Conservation (phyloP, 2,797 vertebrate genomes). For the Smutsia temminckii region DNA sequence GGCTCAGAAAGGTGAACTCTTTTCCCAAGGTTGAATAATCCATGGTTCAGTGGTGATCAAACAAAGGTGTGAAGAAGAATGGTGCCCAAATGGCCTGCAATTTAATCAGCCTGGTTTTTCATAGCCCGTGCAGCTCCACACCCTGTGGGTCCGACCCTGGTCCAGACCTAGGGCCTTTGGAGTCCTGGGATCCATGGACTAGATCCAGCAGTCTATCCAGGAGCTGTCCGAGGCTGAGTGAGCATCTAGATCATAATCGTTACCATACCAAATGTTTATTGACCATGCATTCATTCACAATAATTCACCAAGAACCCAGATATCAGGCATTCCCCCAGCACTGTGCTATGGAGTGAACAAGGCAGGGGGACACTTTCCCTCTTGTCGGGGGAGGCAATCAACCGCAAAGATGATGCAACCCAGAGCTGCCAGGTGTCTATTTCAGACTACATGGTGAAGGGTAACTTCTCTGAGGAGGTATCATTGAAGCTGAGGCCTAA, state of each 20-base stretch:
- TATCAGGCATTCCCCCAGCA: not conserved
- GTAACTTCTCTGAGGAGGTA: not conserved
- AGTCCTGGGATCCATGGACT: not conserved
- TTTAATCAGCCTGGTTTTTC: not conserved
- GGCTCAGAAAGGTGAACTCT: not conserved
- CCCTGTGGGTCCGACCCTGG: not conserved
- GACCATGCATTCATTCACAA: not conserved
- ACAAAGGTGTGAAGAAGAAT: not conserved
- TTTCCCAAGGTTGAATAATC: not conserved
- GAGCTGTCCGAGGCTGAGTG: not conserved
- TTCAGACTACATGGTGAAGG: not conserved
- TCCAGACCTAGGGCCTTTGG: not conserved
- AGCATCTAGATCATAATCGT: not conserved
- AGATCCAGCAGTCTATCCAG: not conserved
- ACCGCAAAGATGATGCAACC: not conserved
- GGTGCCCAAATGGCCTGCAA: not conserved
- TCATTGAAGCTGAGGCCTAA: not conserved
- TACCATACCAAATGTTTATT: fast-evolving
- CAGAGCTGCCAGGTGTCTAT: not conserved
- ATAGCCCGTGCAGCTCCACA: not conserved
- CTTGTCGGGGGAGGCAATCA: not conserved
- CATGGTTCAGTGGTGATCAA: not conserved
- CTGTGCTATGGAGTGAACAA: not conserved
- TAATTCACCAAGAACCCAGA: not conserved
- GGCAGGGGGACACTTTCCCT: not conserved